Evolutionary conservation across 2,797 vertebrate species (phyloP), one percentile per base, ranked within the genome.

Genomic region (Podarcis siculus): DNA sequence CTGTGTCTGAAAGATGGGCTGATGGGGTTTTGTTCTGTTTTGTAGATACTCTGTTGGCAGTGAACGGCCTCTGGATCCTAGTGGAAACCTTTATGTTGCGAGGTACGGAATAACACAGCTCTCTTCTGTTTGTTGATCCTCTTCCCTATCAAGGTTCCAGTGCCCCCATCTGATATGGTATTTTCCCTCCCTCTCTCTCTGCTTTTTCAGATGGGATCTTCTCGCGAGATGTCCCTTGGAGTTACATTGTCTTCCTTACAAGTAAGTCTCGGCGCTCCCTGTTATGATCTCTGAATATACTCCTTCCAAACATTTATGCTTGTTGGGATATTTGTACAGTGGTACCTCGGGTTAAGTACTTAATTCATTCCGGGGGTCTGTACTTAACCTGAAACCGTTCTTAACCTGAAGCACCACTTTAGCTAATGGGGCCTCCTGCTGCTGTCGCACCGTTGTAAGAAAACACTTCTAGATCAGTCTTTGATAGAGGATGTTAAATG

Each of bases 21-120:
- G 42, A 79, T 66, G 73, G 35, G 5, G 21, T 12, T 85, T 91
- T 12, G 3, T 89, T 91, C 89, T 84, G 42, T 32, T 95, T 94
- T 96, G 55, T 95, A 99, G 99, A 98, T 97, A 95, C 96, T 85
- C 98, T 99, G 89, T 98, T 99, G 89, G 98, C 98, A 3, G 95
- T 98, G 86, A 99, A 99, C 1, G 98, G 98, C 21, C 96, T 99
- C 86, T 99, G 99, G 99, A 99, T 99, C 95, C 97, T 99, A 0
- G 98, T 98, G 94, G 98, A 99, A 94, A 99, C 98, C 0, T 99
- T 98, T 96, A 98, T 97, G 93, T 95, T 98, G 90, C 97, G 97
- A 91, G 98, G 99, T 99, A 96, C 97, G 96, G 80, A 87, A 42
- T 8, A 32, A 13, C 1, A 0, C 37, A 30, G 3, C 25, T 92